Evolutionary conservation across 2,888 invertebrate species (phyloP).

Genomic region (Marronus borbonicus): DNA sequence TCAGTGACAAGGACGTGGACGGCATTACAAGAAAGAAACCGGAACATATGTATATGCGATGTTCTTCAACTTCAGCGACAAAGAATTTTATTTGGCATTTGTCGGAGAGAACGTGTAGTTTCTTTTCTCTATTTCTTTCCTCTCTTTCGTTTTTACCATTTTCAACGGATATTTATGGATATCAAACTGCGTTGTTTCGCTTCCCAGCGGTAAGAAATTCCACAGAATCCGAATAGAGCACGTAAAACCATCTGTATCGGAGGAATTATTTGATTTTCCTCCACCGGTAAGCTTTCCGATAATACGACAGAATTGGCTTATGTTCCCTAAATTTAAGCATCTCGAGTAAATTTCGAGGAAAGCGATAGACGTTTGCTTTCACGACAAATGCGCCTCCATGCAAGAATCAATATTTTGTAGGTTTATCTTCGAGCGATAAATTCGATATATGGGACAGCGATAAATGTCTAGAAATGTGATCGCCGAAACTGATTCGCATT

Average conservation of each 20-base stretch:
- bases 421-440: not conserved
- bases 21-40: not conserved
- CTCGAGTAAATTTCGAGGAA: conserved; percentile 1
- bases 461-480: not conserved
- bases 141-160: not conserved
- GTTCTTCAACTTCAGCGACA: not conserved
- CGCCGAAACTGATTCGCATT: not conserved
- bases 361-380: not conserved
- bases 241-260: conserved; percentile 2
- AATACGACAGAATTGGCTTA: not conserved
- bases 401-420: not conserved
- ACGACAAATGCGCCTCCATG: not conserved
- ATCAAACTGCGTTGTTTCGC: conserved; percentile 6
- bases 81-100: conserved; percentile 17
- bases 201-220: not conserved
- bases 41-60: not conserved
- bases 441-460: not conserved
- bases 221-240: not conserved
- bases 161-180: not conserved
- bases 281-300: not conserved
- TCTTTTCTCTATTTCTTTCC: not conserved
- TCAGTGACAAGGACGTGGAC: conserved; percentile 30
- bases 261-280: conserved; percentile 8
- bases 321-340: not conserved
- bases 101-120: not conserved